phyloP scores from a whole-genome alignment of 1,140 invertebrate species.

The Cyphomyrmex costatus region DNA sequence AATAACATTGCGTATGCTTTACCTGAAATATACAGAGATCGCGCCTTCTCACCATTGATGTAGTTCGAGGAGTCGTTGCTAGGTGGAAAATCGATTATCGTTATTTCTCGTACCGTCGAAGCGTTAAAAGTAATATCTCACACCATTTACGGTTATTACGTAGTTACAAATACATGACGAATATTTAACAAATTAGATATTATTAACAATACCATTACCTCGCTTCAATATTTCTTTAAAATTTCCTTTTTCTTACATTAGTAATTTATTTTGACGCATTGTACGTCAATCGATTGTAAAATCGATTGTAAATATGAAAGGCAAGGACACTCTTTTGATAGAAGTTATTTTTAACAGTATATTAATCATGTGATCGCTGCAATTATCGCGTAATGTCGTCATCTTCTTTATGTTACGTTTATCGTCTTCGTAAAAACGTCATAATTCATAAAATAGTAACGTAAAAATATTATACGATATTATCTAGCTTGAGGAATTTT shows the following conservation, averaged over 20 bases:
- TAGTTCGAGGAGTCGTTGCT: not conserved
- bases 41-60: not conserved
- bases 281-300: not conserved
- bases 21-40: not conserved
- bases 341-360: not conserved
- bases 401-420: not conserved
- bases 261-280: not conserved
- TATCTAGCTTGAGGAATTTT: not conserved
- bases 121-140: slow-evolving; percentile 21
- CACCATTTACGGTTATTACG: slow-evolving; percentile 24
- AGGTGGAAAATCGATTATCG: slow-evolving; percentile 28
- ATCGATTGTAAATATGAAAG: not conserved
- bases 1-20: not conserved
- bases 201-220: not conserved
- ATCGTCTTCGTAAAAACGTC: not conserved
- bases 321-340: not conserved
- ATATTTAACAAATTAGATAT: slow-evolving; percentile 4
- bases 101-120: slow-evolving; percentile 13
- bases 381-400: not conserved
- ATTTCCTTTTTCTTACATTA: not conserved
- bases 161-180: not conserved
- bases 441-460: not conserved
- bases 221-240: not conserved
- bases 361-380: slow-evolving; percentile 6
- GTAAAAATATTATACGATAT: not conserved